phyloP scores from a whole-genome alignment of 1,140 invertebrate species.

The Campoletis sonorensis region DNA sequence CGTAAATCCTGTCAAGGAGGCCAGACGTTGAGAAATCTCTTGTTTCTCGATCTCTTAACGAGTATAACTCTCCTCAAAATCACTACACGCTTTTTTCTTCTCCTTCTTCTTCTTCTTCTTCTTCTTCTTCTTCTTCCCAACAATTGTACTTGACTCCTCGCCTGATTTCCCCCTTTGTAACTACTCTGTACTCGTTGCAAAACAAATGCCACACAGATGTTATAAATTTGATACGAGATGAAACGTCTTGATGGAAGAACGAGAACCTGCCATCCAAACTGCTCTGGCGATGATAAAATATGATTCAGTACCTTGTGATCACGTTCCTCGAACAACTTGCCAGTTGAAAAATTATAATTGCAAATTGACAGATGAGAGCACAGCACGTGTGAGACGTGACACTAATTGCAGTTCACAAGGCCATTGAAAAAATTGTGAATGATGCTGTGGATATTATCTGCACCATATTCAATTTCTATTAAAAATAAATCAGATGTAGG shows the following conservation, averaged over 20 bases:
- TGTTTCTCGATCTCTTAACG: constrained; percentile 34
- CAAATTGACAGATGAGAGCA: constrained; percentile 19
- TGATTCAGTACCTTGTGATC: background rate
- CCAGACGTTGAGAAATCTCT: background rate
- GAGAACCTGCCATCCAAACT: constrained; percentile 21
- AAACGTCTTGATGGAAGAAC: constrained; percentile 18
- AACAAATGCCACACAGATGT: constrained; percentile 23
- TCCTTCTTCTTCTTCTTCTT: background rate
- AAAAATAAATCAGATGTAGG: background rate
- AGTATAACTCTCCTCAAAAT: background rate
- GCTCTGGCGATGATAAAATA: background rate
- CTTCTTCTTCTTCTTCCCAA: background rate
- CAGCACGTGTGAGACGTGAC: constrained; percentile 1
- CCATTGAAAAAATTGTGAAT: too few species aligned
- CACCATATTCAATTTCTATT: too few species aligned
- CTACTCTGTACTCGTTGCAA: constrained; percentile 18
- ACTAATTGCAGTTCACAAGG: background rate
- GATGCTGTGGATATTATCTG: too few species aligned
- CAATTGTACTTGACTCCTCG: constrained; percentile 30
- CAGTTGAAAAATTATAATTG: constrained; percentile 27
- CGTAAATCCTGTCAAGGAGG: constrained; percentile 24
- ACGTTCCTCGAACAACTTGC: background rate
- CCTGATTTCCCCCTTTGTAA: background rate
- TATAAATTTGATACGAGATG: constrained; percentile 13
- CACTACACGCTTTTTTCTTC: background rate